phyloP scores from a whole-genome alignment of 2,113 vertebrate genomes.

The Mastomys natalensis region DNA sequence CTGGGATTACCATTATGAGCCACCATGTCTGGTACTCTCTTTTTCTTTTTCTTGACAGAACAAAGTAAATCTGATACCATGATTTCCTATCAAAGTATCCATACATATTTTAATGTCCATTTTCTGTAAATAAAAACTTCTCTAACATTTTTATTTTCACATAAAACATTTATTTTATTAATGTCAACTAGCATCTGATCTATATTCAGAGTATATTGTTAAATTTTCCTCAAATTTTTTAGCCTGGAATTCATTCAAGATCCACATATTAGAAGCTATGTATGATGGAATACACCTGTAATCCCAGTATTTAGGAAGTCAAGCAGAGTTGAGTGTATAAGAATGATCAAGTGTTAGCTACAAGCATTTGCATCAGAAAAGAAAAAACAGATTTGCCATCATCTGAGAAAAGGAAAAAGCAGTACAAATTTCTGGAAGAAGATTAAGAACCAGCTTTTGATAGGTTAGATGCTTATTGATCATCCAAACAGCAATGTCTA shows the following conservation, averaged over 20 bases:
- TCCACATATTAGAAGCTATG: not conserved
- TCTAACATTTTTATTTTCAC: constrained; percentile 2
- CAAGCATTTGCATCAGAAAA: not conserved
- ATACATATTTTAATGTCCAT: not conserved
- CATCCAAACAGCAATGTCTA: not conserved
- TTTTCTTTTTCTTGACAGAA: not conserved
- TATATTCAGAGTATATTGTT: constrained; percentile 14
- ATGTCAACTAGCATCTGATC: not conserved
- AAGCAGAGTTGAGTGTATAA: not conserved
- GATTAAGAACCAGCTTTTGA: not conserved
- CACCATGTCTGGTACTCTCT: not conserved
- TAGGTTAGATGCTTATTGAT: not conserved
- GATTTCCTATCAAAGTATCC: not conserved
- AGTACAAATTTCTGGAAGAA: not conserved
- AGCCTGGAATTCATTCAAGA: constrained; percentile 22
- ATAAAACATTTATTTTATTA: constrained; percentile 5
- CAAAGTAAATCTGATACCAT: constrained; percentile 16
- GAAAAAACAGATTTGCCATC: not conserved
- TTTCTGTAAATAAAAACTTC: constrained; percentile 20
- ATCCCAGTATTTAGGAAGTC: not conserved
- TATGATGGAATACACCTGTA: no score
- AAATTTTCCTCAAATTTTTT: not conserved
- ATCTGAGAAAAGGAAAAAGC: not conserved
- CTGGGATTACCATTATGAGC: not conserved
- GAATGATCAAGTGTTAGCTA: not conserved